A percentile compares a stretch with the other conserved stretches of the same genome.
These are phyloP conservation scores for Iphiclides podalirius DNA, from an alignment of 2,888 invertebrate genomes.

Conservation along the genomic window DNA sequence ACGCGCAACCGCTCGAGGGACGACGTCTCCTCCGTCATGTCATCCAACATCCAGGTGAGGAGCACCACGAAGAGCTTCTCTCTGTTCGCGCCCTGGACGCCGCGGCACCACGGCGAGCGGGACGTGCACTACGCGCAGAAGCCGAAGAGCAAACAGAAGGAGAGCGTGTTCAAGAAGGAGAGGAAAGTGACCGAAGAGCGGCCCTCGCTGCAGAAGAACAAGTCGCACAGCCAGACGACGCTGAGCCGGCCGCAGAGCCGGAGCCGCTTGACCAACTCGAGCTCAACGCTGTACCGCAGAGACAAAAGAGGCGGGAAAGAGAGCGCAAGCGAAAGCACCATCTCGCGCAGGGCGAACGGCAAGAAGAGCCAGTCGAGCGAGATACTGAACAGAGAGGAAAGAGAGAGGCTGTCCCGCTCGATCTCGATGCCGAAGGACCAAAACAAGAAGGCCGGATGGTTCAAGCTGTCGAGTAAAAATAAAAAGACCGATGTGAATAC, in stretches of 20 bases:
- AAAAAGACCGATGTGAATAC: constrained; percentile 65
- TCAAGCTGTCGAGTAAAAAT: constrained; percentile 80
- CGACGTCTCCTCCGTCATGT: constrained; percentile 84
- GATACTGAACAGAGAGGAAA: constrained; percentile 74
- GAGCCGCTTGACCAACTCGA: constrained; percentile 61
- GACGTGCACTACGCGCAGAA: constrained; percentile 90
- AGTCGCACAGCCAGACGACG: constrained; percentile 70
- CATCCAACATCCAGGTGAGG: constrained; percentile 83
- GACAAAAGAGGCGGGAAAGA: constrained; percentile 56
- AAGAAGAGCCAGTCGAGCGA: constrained; percentile 83
- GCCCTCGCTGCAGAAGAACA: constrained; percentile 67
- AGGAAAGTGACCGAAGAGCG: constrained; percentile 62
- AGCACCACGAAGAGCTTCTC: constrained; percentile 90
- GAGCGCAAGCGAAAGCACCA: constrained; percentile 41
- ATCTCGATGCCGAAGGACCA: constrained; percentile 87
- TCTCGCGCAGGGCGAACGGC: constrained; percentile 62
- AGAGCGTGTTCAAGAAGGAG: constrained; percentile 58
- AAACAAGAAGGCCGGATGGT: constrained; percentile 87
- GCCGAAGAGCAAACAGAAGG: constrained; percentile 60
- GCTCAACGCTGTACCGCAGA: constrained; percentile 63
- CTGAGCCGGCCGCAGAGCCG: constrained; percentile 51
- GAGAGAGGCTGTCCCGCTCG: constrained; percentile 81
- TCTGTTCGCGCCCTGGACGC: constrained; percentile 91
- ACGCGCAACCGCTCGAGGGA: constrained; percentile 85
- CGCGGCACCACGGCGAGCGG: constrained; percentile 85